phyloP scores from a whole-genome alignment of 2,797 vertebrate species.

The Lophotriccus pileatus region DNA sequence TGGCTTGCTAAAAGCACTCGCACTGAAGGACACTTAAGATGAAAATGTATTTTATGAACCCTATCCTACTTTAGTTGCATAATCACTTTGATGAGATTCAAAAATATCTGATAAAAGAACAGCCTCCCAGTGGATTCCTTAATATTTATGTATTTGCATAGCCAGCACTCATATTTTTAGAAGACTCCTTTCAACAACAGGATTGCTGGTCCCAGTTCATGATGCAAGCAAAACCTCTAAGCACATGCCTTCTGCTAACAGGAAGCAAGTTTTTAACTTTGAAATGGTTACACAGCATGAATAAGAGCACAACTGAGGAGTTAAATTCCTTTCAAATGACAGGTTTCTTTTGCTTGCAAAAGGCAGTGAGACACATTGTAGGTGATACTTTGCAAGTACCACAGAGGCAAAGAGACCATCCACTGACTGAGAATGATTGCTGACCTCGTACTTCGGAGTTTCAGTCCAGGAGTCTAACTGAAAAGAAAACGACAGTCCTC shows the following conservation, averaged over 20 bases:
- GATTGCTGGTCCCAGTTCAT: neutral
- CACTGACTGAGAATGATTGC: constrained; percentile 26
- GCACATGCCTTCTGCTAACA: neutral
- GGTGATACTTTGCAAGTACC: neutral
- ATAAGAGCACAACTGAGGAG: neutral
- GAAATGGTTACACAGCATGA: neutral
- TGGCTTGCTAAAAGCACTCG: constrained; percentile 2
- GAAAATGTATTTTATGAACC: neutral
- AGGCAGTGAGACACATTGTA: neutral
- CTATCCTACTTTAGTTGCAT: constrained; percentile 4
- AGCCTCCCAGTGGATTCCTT: neutral
- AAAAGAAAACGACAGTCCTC: constrained; percentile 97
- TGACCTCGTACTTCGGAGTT: constrained; percentile 98
- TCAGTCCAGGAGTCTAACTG: constrained; percentile 98
- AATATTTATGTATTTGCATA: neutral
- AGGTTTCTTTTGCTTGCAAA: neutral
- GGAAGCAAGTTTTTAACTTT: neutral
- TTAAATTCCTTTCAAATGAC: neutral
- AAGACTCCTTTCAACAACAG: neutral
- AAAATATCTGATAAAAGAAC: constrained; percentile 35
- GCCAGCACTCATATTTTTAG: neutral
- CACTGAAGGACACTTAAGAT: neutral
- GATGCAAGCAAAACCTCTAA: neutral
- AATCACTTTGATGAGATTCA: neutral
- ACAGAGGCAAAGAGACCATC: neutral